phyloP scores from a whole-genome alignment of 2,113 vertebrate species.

The Shinisaurus crocodilurus region DNA sequence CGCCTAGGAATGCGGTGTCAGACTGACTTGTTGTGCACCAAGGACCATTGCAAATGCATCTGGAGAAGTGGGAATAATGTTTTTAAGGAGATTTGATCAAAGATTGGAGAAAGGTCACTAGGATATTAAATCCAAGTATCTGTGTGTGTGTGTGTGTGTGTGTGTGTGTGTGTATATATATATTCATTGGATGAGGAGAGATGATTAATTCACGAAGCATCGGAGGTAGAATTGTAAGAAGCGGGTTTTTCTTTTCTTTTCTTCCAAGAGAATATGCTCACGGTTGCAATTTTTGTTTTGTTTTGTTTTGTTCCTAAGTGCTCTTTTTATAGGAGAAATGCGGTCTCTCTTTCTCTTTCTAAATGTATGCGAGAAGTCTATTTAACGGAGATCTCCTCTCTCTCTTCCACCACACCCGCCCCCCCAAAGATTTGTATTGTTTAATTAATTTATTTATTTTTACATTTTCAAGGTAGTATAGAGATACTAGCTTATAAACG shows the following conservation, averaged over 20 bases:
- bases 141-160: too few species aligned
- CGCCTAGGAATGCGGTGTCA: too few species aligned
- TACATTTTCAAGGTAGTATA: neutral
- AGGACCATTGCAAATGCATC: too few species aligned
- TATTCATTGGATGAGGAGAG: neutral
- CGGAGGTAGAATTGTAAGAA: neutral
- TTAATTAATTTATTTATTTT: too few species aligned
- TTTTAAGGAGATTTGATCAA: neutral
- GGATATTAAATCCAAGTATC: neutral
- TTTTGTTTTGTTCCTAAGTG: neutral
- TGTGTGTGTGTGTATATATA: too few species aligned
- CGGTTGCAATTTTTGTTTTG: neutral
- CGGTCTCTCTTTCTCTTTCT: neutral
- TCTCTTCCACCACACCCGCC: neutral
- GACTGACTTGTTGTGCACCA: too few species aligned
- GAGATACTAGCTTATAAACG: neutral
- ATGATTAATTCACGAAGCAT: neutral
- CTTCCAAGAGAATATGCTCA: neutral
- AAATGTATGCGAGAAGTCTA: neutral
- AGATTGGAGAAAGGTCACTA: neutral
- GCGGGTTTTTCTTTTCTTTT: neutral
- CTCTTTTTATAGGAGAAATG: neutral
- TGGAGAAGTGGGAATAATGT: neutral
- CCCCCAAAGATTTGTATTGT: neutral
- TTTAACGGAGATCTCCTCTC: neutral